Conservation (phyloP, 2,888 invertebrate genomes). For the Deroplatys truncata region DNA sequence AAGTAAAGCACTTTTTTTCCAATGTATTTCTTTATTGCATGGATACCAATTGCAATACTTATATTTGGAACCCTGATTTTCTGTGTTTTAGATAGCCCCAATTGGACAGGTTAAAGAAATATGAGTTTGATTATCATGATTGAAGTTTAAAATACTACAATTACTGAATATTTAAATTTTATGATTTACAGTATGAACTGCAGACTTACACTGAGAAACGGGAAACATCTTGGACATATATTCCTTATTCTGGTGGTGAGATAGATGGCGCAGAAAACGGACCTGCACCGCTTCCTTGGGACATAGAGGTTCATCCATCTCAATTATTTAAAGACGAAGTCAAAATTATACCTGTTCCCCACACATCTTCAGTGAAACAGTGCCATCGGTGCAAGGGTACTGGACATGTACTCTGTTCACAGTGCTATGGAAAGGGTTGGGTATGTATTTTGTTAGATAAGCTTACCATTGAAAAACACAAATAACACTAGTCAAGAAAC, state of each 20-base stretch:
- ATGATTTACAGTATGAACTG: conserved; percentile 45
- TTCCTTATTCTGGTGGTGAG: conserved; percentile 46
- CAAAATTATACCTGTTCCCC: conserved; percentile 48
- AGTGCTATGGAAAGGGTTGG: conserved; percentile 48
- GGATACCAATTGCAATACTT: no score
- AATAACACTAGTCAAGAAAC: no score
- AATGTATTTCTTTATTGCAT: no score
- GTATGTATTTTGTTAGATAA: conserved; percentile 36
- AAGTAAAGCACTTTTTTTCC: no score
- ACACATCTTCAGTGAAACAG: conserved; percentile 47
- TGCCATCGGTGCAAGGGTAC: conserved; percentile 45
- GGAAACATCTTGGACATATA: conserved; percentile 49
- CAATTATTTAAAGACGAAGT: conserved; percentile 45
- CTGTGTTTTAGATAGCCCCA: no score
- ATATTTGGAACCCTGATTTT: no score
- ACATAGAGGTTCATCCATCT: conserved; percentile 43
- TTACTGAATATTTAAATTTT: not conserved
- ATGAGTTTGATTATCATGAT: not conserved
- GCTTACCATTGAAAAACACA: not conserved
- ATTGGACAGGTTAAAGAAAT: no score
- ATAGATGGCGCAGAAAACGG: conserved; percentile 43
- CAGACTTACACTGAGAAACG: conserved; percentile 52
- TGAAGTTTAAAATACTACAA: not conserved
- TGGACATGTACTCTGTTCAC: conserved; percentile 41
- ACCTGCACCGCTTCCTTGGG: conserved; percentile 47